These are phyloP conservation scores for Sebastes nivosus DNA, from an alignment of 2,797 vertebrate genomes.

Conservation along the genomic window DNA sequence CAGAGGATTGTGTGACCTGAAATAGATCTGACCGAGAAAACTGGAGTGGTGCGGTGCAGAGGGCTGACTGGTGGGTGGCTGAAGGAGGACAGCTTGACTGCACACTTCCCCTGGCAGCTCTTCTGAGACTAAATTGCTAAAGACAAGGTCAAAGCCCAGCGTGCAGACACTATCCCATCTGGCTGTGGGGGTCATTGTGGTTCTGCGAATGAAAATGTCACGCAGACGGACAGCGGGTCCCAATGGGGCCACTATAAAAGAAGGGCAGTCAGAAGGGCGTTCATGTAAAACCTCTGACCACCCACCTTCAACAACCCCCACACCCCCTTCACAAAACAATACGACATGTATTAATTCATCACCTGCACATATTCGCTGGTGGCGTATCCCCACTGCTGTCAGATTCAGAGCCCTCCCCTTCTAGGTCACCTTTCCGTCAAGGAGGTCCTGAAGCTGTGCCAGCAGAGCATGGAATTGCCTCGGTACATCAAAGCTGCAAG, in stretches of 20 bases:
- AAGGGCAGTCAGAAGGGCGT: constrained; percentile 25
- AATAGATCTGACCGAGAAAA: constrained; percentile 44
- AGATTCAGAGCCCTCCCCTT: constrained; percentile 27
- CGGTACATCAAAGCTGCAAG: constrained; percentile 72
- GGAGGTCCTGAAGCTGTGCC: constrained; percentile 50
- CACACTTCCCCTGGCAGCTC: constrained; percentile 64
- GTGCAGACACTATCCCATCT: constrained; percentile 67
- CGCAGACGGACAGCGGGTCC: constrained; percentile 49
- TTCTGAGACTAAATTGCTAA: constrained; percentile 61
- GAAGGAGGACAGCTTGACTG: constrained; percentile 58
- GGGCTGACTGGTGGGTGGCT: constrained; percentile 37
- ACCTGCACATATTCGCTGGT: constrained; percentile 1
- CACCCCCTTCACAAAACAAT: neutral
- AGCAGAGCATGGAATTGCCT: constrained; percentile 67
- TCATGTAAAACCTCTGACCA: constrained; percentile 40
- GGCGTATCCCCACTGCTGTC: constrained; percentile 18
- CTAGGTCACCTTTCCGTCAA: constrained; percentile 54
- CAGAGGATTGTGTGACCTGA: constrained; percentile 52
- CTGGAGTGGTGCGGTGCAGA: constrained; percentile 21
- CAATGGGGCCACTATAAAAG: constrained; percentile 34
- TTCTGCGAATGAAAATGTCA: constrained; percentile 70
- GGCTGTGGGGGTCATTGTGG: constrained; percentile 52
- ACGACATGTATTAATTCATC: constrained; percentile 29
- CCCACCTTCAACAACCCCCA: neutral
- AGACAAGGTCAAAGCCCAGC: constrained; percentile 76